Percentiles rank a stretch among this genome's conserved stretches.
phyloP scores from a whole-genome alignment of 1,140 invertebrate genomes.

The Drosophila kikkawai region DNA sequence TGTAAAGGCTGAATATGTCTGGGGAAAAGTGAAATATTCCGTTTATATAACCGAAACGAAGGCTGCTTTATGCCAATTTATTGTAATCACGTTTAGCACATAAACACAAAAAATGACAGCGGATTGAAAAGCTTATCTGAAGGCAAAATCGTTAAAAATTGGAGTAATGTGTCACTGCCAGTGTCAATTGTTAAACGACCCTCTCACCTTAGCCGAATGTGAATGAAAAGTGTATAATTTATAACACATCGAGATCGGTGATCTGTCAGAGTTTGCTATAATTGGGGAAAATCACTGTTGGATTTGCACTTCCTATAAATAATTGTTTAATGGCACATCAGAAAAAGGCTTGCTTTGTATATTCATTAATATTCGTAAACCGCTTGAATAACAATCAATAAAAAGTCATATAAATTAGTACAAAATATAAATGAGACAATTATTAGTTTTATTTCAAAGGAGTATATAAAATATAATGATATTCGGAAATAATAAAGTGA shows the following conservation, averaged over 20 bases:
- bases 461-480: not conserved
- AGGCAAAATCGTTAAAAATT: constrained; percentile 40
- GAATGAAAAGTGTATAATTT: constrained; percentile 14
- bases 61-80: constrained; percentile 33
- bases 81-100: constrained; percentile 66
- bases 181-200: constrained; percentile 16
- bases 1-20: constrained; percentile 25
- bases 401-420: not conserved
- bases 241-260: constrained; percentile 13
- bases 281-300: constrained; percentile 5
- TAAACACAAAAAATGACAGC: constrained; percentile 24
- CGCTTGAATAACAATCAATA: not conserved
- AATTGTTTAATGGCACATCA: constrained; percentile 5
- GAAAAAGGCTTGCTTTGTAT: not conserved
- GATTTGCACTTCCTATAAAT: constrained; percentile 1
- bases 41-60: constrained; percentile 44
- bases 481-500: not conserved
- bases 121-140: constrained; percentile 32
- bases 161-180: constrained; percentile 32
- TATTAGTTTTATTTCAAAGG: not conserved
- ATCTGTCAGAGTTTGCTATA: not conserved
- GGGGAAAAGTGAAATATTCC: constrained; percentile 22
- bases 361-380: not conserved
- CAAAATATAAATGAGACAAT: not conserved
- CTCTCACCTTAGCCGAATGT: constrained; percentile 13